Evolutionary conservation across 1,140 invertebrate genomes (phyloP).

Genomic region (Ephestia elutella): DNA sequence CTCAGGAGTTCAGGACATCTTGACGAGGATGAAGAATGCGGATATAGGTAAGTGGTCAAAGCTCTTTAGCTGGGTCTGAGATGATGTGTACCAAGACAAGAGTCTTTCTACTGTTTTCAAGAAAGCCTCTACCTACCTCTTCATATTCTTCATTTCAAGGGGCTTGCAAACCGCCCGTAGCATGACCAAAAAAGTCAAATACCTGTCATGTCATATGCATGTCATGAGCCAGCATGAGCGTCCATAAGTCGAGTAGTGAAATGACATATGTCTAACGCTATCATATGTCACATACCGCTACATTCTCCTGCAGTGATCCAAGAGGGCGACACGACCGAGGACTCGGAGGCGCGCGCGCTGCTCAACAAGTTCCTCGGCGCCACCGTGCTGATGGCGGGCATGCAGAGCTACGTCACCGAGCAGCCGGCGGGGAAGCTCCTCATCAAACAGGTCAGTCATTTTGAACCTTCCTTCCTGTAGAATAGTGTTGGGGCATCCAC

Average conservation of each 20-base stretch:
- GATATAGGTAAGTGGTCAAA: slow-evolving; percentile 75
- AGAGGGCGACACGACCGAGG: slow-evolving; percentile 77
- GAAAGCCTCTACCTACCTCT: too few species aligned
- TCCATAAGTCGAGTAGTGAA: too few species aligned
- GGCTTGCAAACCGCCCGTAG: too few species aligned
- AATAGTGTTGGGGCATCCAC: too few species aligned
- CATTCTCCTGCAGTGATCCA: slow-evolving; percentile 70
- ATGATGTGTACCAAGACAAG: neutral
- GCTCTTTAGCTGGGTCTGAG: neutral
- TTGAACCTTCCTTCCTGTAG: too few species aligned
- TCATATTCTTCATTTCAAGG: too few species aligned
- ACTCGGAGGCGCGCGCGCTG: slow-evolving; percentile 81
- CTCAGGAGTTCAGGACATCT: slow-evolving; percentile 81
- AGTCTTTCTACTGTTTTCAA: too few species aligned
- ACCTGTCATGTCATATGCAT: too few species aligned
- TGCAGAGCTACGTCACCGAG: slow-evolving; percentile 74
- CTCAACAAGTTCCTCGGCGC: slow-evolving; percentile 87
- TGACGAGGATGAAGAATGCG: slow-evolving; percentile 83
- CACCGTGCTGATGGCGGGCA: slow-evolving; percentile 82
- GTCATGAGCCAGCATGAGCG: too few species aligned
- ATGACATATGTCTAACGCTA: too few species aligned
- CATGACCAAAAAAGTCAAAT: too few species aligned
- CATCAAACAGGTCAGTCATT: slow-evolving; percentile 44
- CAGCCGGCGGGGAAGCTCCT: slow-evolving; percentile 36
- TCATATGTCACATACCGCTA: too few species aligned